Evolutionary conservation across 2,888 invertebrate genomes (phyloP).

Genomic region (Synergus gifuensis): DNA sequence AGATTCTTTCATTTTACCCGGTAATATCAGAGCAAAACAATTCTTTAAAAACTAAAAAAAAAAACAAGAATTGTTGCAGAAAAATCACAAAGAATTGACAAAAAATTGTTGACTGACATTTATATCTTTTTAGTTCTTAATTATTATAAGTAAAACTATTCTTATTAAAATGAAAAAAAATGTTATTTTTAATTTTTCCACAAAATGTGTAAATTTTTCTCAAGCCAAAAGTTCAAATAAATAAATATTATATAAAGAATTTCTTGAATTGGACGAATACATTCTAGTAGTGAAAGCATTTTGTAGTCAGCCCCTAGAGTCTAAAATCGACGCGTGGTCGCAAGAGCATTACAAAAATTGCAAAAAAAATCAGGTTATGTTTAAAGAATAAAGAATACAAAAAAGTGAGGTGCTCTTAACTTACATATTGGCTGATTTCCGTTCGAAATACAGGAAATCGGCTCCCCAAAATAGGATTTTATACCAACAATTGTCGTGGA

Average conservation of each 20-base stretch:
- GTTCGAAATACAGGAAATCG: slow-evolving; percentile 70
- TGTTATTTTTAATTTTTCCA: not conserved
- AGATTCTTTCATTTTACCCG: slow-evolving; percentile 6
- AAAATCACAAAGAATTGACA: too few relatives aligned
- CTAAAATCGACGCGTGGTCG: too few relatives aligned
- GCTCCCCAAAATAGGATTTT: slow-evolving; percentile 71
- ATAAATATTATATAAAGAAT: not conserved
- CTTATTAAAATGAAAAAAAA: not conserved
- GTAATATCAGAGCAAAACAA: not conserved
- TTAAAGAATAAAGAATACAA: not conserved
- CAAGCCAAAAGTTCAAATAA: not conserved
- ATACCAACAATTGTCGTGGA: slow-evolving; percentile 68
- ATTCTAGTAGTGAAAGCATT: not conserved
- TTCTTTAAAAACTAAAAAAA: not conserved
- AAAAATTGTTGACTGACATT: too few relatives aligned
- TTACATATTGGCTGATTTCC: not conserved
- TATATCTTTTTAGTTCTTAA: too few relatives aligned
- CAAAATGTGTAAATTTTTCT: not conserved
- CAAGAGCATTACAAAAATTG: not conserved
- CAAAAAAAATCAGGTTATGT: slow-evolving; percentile 8
- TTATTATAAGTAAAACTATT: too few relatives aligned
- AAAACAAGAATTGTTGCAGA: not conserved
- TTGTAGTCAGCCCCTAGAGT: not conserved
- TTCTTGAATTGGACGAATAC: not conserved
- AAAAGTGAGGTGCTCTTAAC: not conserved